Base-by-base conservation (phyloP, 2,888 invertebrate genomes). In the Bellardia bayeri region DNA sequence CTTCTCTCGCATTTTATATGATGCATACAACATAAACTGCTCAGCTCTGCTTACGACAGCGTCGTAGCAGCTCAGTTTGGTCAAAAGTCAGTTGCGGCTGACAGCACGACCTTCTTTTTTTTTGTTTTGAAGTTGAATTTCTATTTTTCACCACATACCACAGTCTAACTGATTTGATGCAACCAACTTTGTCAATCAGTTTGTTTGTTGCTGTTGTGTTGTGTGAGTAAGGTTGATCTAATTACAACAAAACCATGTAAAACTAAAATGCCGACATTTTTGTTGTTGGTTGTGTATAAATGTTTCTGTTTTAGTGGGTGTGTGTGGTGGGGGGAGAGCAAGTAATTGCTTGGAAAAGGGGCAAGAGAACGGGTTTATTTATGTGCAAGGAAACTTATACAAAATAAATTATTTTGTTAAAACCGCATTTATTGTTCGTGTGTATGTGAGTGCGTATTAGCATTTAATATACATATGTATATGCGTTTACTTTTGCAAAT, bases 171-270 rank as follows among this genome's bases (percentile, higher is more conserved):
- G 9, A 42, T 23, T 68, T 23, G 23, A 8, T 45, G 45, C 66
- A 45, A 16, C 45, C 13, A 23, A 30, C 33, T 61, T 5, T 61
- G 61, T 33, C 13, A 16, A 1, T 61, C 61, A 33, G 56, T 61
- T 33, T 33, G 58, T 30, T 30, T 30, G 30, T 30, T 58, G 37
- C 13, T 71, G 33, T 71, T 71, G n/a, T 45, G 14, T 49, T 14
- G 33, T 45, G 30, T 68, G 2, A 14, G 58, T 30, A 4, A 37
- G 42, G 1, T 64, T 56, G 40, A 72, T 72, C 16, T 56, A 42
- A n/a, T 71, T 71, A 51, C 72, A 72, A 72, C 72, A 56, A 56
- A 56, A 56, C 9, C 51, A 49, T 71, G 14, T 72, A 42, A 42
- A 64, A 64, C 6, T 16, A 16, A 56, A 72, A 72, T 40, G 56